Conservation (phyloP, 1,140 invertebrate species). For the Aricia agestis region DNA sequence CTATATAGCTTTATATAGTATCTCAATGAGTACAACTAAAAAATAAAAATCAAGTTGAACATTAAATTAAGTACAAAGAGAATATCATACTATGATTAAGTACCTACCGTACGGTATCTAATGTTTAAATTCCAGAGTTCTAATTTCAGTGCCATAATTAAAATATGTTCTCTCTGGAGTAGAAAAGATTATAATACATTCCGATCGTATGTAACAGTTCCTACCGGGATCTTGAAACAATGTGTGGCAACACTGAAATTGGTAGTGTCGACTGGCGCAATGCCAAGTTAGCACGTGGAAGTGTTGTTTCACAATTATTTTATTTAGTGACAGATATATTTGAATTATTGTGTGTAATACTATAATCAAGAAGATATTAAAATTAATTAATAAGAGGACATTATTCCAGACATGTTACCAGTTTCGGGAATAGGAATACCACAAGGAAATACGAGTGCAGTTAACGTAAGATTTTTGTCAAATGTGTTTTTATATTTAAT, state of each 20-base stretch:
- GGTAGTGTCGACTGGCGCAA: constrained; percentile 10
- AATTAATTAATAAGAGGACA: neutral
- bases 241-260: neutral
- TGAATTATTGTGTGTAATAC: constrained; percentile 9
- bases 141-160: too few species aligned
- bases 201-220: too few species aligned
- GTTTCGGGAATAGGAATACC: neutral
- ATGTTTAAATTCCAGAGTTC: too few species aligned
- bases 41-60: too few species aligned
- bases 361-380: neutral
- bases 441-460: neutral
- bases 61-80: too few species aligned
- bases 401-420: neutral
- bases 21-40: too few species aligned
- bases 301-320: constrained; percentile 1
- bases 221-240: too few species aligned
- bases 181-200: too few species aligned
- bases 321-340: constrained; percentile 13
- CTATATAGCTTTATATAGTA: too few species aligned
- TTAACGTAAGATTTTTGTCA: constrained; percentile 3
- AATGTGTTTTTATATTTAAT: neutral
- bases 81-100: too few species aligned
- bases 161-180: too few species aligned
- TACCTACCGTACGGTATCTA: too few species aligned
- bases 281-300: neutral